Conservation (phyloP, 23 tunicate genomes). For the Diplosoma virens region DNA sequence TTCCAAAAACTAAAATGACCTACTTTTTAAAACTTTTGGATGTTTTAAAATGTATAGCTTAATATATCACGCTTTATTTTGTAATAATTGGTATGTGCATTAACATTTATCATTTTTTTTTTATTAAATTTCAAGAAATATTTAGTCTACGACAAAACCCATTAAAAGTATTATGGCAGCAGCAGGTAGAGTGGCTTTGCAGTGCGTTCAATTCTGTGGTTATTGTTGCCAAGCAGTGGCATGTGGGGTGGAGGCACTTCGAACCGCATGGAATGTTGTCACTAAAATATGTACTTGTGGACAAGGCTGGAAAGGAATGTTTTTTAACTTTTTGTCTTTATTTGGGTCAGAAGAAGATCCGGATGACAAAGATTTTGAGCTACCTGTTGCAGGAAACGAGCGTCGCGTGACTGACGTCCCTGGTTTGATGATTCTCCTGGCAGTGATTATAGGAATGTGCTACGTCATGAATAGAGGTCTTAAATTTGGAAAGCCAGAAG, state of each 20-base stretch:
- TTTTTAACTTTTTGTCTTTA: constrained; percentile 30
- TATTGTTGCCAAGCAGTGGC: constrained; percentile 61
- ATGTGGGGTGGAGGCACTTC: constrained; percentile 43
- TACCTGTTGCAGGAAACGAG: constrained; percentile 34
- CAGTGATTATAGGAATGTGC: constrained; percentile 59
- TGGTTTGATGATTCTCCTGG: constrained; percentile 35
- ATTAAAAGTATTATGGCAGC: neutral
- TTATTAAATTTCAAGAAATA: too few relatives aligned
- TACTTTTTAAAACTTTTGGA: too few relatives aligned
- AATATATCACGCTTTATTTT: too few relatives aligned
- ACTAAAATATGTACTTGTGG: constrained; percentile 81
- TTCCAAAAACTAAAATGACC: too few relatives aligned
- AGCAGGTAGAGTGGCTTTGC: neutral
- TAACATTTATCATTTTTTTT: too few relatives aligned
- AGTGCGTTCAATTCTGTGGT: constrained; percentile 53
- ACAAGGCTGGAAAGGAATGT: constrained; percentile 75
- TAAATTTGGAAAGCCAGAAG: constrained; percentile 56
- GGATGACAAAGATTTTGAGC: constrained; percentile 60
- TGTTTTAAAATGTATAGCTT: too few relatives aligned
- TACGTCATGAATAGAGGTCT: constrained; percentile 59
- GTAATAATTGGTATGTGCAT: too few relatives aligned
- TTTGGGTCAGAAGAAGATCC: constrained; percentile 83
- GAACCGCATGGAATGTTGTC: constrained; percentile 27
- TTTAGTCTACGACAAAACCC: too few relatives aligned
- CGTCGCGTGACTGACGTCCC: constrained; percentile 66